Percentiles rank a stretch among this genome's conserved stretches.
These are phyloP conservation scores for Aulostomus chinensis DNA, from an alignment of 2,797 vertebrate species.

Conservation along the genomic window DNA sequence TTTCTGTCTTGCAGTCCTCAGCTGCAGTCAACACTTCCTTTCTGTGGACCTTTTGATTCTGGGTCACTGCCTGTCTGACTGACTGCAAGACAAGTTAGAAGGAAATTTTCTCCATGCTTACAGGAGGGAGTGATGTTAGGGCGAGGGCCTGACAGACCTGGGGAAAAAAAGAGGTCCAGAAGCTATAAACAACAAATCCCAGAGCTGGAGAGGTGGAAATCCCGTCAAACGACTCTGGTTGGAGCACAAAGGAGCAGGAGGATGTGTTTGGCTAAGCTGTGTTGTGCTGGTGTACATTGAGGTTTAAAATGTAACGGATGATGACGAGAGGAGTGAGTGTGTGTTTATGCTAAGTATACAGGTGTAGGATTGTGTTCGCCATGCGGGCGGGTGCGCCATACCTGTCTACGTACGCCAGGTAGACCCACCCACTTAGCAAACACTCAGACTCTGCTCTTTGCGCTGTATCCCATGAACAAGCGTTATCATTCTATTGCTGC, in stretches of 20 bases:
- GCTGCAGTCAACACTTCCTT: conserved; percentile 56
- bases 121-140: too few relatives aligned
- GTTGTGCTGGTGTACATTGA: conserved; percentile 55
- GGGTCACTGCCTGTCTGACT: conserved; percentile 59
- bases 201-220: conserved; percentile 45
- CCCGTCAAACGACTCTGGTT: conserved; percentile 53
- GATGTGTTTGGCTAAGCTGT: conserved; percentile 60
- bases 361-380: conserved; percentile 43
- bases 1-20: conserved; percentile 20
- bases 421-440: conserved; percentile 70
- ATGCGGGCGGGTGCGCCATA: conserved; percentile 43
- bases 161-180: conserved; percentile 36
- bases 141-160: conserved; percentile 24
- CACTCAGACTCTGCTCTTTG: conserved; percentile 61
- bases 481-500: conserved; percentile 71
- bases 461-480: conserved; percentile 39
- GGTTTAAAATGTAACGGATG: conserved; percentile 45
- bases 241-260: conserved; percentile 52
- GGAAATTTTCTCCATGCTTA: too few relatives aligned
- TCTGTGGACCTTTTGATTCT: conserved; percentile 42
- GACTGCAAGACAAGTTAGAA: conserved; percentile 34
- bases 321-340: conserved; percentile 54
- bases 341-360: conserved; percentile 60
- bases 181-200: conserved; percentile 53
- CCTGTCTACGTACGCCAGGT: conserved; percentile 35